Conservation (phyloP, 2,113 vertebrate species). For the Neolamprologus ventralis region DNA sequence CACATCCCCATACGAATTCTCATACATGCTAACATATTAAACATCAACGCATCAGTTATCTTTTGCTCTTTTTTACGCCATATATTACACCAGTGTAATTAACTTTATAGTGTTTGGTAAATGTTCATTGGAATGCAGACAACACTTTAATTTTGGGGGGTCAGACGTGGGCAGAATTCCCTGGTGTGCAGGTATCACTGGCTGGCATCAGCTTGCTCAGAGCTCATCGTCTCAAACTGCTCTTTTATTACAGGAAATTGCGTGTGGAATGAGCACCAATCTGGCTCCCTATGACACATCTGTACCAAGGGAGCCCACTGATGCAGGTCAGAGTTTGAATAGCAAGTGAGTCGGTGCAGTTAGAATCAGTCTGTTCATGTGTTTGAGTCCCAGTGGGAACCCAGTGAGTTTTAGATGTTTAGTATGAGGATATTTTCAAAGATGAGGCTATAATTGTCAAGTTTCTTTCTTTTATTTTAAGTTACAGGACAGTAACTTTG, state of each 20-base stretch:
- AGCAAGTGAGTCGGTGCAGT: not conserved
- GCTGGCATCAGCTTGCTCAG: slow-evolving; percentile 34
- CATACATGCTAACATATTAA: not conserved
- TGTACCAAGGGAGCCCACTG: slow-evolving; percentile 2
- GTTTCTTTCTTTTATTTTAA: not conserved
- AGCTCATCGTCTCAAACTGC: slow-evolving; percentile 39
- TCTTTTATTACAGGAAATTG: slow-evolving; percentile 63
- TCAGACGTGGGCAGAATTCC: slow-evolving; percentile 23
- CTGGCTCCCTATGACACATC: slow-evolving; percentile 19
- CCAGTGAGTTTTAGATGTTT: not conserved
- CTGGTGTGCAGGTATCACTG: slow-evolving; percentile 34
- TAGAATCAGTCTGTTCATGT: not conserved
- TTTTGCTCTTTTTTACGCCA: not conserved
- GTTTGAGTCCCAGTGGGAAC: not conserved
- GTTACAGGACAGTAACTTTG: not conserved
- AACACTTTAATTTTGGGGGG: not conserved
- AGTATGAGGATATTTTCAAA: not conserved
- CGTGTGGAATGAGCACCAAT: slow-evolving; percentile 28
- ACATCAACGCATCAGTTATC: not conserved
- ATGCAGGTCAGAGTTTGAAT: slow-evolving; percentile 15
- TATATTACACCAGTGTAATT: not conserved
- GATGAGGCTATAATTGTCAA: not conserved
- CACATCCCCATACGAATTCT: not conserved
- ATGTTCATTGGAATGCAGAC: not conserved
- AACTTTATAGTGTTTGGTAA: not conserved